Evolutionary conservation across 53 echinoderm and acorn worm genomes (phyloP).

Genomic region (Apostichopus leukothele): DNA sequence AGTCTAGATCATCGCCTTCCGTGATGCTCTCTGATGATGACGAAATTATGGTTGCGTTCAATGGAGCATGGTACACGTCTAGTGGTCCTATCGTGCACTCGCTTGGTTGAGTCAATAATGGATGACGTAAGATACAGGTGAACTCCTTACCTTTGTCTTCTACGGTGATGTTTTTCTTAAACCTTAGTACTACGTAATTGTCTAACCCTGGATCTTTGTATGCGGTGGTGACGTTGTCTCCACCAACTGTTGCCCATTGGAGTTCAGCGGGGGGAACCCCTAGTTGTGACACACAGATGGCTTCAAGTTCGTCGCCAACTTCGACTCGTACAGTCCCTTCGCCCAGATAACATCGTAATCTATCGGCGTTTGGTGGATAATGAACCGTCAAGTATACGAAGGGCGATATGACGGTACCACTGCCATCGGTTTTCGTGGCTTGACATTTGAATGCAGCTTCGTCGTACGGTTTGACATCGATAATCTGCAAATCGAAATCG

Average conservation of each 20-base stretch:
- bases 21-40: not conserved
- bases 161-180: not conserved
- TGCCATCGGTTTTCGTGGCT: not conserved
- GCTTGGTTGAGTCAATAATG: not conserved
- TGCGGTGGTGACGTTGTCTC: constrained; percentile 18
- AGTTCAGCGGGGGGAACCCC: constrained; percentile 1
- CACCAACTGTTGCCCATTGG: constrained; percentile 4
- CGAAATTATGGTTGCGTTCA: not conserved
- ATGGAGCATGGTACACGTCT: not conserved
- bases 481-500: constrained; percentile 37
- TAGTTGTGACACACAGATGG: not conserved
- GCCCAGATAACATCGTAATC: not conserved
- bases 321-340: not conserved
- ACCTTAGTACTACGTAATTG: not conserved
- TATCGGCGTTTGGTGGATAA: not conserved
- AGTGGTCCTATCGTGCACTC: constrained; percentile 25
- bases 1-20: constrained; percentile 10
- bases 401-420: not conserved
- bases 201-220: not conserved
- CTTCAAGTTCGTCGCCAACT: not conserved
- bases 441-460: constrained; percentile 24
- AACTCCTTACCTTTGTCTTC: constrained; percentile 37
- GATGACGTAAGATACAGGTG: constrained; percentile 2
- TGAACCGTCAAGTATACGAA: constrained; percentile 9
- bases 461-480: constrained; percentile 14